Base-by-base conservation (phyloP, 2,113 vertebrate genomes). In the Prionailurus viverrinus region DNA sequence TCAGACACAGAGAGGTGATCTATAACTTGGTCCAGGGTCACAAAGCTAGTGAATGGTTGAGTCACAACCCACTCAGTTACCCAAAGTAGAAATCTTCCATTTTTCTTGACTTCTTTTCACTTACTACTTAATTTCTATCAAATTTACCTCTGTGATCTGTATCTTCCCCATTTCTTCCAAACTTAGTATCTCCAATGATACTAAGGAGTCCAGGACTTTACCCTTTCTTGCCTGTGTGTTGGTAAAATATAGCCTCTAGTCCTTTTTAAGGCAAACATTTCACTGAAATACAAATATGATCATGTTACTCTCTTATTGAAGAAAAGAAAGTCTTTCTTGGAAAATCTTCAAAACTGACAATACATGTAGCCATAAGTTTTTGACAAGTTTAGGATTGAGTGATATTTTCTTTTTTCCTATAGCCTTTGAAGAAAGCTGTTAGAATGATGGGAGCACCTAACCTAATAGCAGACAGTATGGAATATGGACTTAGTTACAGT, bases 361-460 rank as follows among this genome's bases (percentile, higher is more conserved):
- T 81, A 21, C 13, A 19, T 89, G 6, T 73, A 93, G 31, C 33
- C 55, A 10, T 95, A 63, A 15, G 51, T 94, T 94, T 94, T 78
- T 45, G 92, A 92, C n/a, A 86, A 73, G 41, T 7, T 95, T 93
- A 53, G 33, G 79, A 51, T 71, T 94, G 65, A 97, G 58, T 94
- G 41, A 27, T 66, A 1, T 89, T 96, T 96, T 87, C 21, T 29
- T 81, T 96, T 89, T 76, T 25, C 65, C 96, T 97, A 12, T 97
- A 99, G 99, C 99, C 99, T 79, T 98, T 99, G 98, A 99, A 99
- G 98, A 99, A 99, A 98, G 99, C 99, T 33, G 98, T 99, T 97
- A 99, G 99, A 97, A 99, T 99, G 99, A 99, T 99, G 99, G 99
- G 99, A 98, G 99, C 99, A 5, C 99, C 99, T 18, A 99, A 99